Base-by-base conservation (phyloP, 2,888 invertebrate genomes). In the Dastarcus helophoroides region DNA sequence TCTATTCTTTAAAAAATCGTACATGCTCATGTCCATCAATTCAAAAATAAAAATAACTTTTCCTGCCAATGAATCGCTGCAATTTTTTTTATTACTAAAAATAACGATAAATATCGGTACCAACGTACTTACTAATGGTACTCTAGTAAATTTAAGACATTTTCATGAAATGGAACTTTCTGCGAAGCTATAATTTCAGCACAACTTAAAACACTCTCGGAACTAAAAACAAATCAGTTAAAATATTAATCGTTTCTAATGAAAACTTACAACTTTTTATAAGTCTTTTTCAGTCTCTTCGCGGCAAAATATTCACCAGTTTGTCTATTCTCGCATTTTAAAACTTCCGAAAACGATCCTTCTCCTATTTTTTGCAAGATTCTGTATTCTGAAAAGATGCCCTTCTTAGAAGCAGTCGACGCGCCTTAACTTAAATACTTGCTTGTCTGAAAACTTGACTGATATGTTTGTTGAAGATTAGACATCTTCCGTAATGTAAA, bases 21-120 rank as follows among this genome's bases (percentile, higher is more conserved):
- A 74, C 40, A 78, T 62, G 51, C 74, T 77, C 72, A 75, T 72
- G 43, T 77, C 76, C 76, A 77, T 76, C 27, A 78, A 53, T 50
- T 78, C 76, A 48, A 76, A 76, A 29, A 78, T 66, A 32, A 77
- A 62, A 11, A 69, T 68, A 24, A 76, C 61, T 43, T 66, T 65
- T 15, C 76, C 73, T 11, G 66, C 60, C 29, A 63, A 55, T 22
- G 68, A 64, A 50, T 76, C 73, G 55, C 75, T 76, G 49, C 4
- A 21, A 23, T 22, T 22, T 33, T 19, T 30, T 14, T 10, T 21
- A 37, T 22, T 28, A 22, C 30, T 39, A 19, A 36, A 23, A 28
- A 31, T 23, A 32, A 33, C 10, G 33, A 32, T 27, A 17, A 2
- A 14, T 14, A 14, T 12, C n/a, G 8, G 14, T 36, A 39, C 37